A percentile compares a stretch with the other conserved stretches of the same genome.
Conservation (phyloP, 64 coral and sea anemone genomes). For the Orbicella faveolata region DNA sequence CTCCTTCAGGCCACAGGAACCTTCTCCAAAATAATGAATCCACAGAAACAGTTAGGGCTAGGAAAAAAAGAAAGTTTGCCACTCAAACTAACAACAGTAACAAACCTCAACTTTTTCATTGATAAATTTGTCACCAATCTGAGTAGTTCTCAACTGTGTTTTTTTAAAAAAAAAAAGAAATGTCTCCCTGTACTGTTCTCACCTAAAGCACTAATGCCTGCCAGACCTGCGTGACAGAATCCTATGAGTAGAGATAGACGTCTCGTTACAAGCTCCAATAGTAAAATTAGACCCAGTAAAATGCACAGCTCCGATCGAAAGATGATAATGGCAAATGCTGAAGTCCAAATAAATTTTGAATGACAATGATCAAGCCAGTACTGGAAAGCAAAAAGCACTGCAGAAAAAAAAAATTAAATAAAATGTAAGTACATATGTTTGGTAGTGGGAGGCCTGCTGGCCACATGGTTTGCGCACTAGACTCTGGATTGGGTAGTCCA, state of each 20-base stretch:
- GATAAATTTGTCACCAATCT: no score
- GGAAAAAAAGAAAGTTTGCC: neutral
- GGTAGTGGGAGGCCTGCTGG: no score
- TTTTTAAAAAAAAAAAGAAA: neutral
- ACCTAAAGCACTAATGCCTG: constrained; percentile 75
- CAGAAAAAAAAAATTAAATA: neutral
- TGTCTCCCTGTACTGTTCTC: neutral
- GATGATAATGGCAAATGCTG: constrained; percentile 86
- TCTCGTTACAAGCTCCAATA: constrained; percentile 61
- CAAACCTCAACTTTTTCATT: no score
- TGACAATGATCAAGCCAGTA: constrained; percentile 70
- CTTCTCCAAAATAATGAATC: constrained; percentile 91
- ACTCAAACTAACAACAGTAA: no score
- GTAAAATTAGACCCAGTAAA: constrained; percentile 73
- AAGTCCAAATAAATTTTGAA: constrained; percentile 81
- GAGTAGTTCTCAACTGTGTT: no score
- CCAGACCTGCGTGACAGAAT: constrained; percentile 70
- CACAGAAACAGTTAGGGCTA: constrained; percentile 75
- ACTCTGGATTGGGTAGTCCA: no score
- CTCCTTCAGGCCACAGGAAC: constrained; percentile 89
- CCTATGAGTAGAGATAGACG: constrained; percentile 52
- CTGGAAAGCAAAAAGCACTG: constrained; percentile 66
- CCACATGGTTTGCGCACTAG: no score
- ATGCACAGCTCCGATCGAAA: constrained; percentile 90
- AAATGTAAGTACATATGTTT: no score